Evolutionary conservation across 2,888 invertebrate genomes (phyloP).

Genomic region (Prosopocoilus inquinatus): DNA sequence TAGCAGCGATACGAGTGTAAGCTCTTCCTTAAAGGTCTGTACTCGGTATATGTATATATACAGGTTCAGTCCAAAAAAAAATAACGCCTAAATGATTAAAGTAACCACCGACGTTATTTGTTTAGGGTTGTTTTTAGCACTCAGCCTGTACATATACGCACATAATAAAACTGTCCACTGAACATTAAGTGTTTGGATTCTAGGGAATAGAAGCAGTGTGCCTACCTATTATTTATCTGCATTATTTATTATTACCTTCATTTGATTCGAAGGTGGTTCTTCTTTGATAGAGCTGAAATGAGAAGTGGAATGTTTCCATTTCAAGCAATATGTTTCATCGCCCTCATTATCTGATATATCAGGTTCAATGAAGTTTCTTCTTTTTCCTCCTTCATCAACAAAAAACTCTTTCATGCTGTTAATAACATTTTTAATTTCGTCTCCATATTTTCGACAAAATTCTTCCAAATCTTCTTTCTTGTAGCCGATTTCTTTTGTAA

Average conservation of each 20-base stretch:
- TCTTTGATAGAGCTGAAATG: constrained; percentile 9
- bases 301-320: constrained; percentile 6
- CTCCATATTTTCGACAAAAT: constrained; percentile 28
- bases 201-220: no score
- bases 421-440: constrained; percentile 29
- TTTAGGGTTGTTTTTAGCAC: no score
- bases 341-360: constrained; percentile 36
- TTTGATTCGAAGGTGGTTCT: constrained; percentile 17
- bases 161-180: no score
- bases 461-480: constrained; percentile 23
- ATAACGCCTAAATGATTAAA: no score
- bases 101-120: no score
- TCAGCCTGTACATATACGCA: neutral
- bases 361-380: constrained; percentile 34
- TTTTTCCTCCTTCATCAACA: constrained; percentile 14
- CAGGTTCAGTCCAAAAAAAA: no score
- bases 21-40: no score
- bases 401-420: constrained; percentile 24
- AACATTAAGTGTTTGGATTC: no score
- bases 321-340: constrained; percentile 2
- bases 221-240: no score
- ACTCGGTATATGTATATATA: no score
- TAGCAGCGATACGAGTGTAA: no score
- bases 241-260: neutral
- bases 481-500: neutral